Evolutionary conservation across 2,113 vertebrate genomes (phyloP).

Genomic region (Gorsachius goisagi): DNA sequence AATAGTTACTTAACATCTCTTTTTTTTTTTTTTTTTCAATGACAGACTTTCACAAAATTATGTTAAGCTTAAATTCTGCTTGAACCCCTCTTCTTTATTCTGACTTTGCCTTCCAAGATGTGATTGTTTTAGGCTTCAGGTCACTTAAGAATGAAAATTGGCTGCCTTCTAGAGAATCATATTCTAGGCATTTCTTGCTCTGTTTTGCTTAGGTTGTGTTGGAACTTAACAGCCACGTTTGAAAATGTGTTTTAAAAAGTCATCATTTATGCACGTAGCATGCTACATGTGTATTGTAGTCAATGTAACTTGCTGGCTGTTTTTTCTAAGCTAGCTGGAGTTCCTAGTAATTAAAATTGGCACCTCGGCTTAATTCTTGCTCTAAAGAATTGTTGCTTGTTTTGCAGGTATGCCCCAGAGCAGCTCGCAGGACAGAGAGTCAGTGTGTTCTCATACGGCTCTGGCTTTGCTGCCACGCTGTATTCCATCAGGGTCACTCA

Average conservation of each 20-base stretch:
- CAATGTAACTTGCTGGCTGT: not conserved
- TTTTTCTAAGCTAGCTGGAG: not conserved
- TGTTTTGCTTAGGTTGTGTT: not conserved
- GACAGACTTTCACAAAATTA: not conserved
- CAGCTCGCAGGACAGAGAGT: constrained; percentile 90
- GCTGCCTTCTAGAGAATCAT: not conserved
- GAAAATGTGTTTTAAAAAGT: not conserved
- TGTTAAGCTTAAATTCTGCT: not conserved
- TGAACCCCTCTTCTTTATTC: not conserved
- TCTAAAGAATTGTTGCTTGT: not conserved
- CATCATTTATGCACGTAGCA: not conserved
- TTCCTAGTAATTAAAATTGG: not conserved
- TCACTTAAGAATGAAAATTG: not conserved
- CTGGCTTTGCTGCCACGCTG: constrained; percentile 94
- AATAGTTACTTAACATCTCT: not conserved
- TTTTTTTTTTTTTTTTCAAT: not conserved
- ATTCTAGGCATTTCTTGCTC: not conserved
- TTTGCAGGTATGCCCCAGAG: constrained; percentile 80
- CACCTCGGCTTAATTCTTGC: not conserved
- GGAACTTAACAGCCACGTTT: not conserved
- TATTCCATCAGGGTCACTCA: constrained; percentile 91
- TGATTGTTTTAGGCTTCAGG: not conserved
- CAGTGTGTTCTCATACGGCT: constrained; percentile 93
- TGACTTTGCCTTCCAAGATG: not conserved
- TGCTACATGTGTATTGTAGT: not conserved